Percentiles rank a stretch among this genome's conserved stretches.
phyloP scores from a whole-genome alignment of 2,888 invertebrate species.

The Ditula angustiorana region DNA sequence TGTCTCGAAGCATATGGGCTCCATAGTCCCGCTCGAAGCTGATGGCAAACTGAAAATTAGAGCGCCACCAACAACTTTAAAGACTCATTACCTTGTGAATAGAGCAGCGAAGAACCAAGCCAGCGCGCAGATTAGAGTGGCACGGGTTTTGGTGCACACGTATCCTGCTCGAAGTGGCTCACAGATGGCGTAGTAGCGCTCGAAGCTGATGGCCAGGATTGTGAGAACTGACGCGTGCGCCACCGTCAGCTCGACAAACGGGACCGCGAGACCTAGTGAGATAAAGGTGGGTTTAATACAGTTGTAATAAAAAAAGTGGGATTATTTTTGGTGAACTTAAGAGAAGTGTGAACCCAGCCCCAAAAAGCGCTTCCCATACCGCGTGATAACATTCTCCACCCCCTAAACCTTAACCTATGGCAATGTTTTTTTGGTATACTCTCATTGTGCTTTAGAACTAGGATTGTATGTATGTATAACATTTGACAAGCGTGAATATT shows the following conservation, averaged over 20 bases:
- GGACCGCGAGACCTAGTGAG: conserved; percentile 93
- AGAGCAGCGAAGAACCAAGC: conserved; percentile 94
- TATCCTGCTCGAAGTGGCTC: conserved; percentile 95
- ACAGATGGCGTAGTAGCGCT: conserved; percentile 95
- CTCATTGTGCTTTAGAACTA: too few species aligned
- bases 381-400: too few species aligned
- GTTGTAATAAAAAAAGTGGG: conserved; percentile 35
- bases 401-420: too few species aligned
- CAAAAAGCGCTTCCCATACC: too few species aligned
- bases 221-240: conserved; percentile 97
- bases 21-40: neutral
- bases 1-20: neutral
- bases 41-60: neutral
- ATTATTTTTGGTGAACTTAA: conserved; percentile 4
- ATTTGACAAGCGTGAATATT: too few species aligned
- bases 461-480: too few species aligned
- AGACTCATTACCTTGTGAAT: conserved; percentile 91
- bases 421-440: too few species aligned
- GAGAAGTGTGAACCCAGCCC: too few species aligned
- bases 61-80: neutral
- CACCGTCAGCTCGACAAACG: conserved; percentile 96
- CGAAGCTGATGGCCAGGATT: conserved; percentile 96
- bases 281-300: conserved; percentile 40
- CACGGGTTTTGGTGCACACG: conserved; percentile 94
- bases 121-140: conserved; percentile 91